Percentiles rank a stretch among this genome's conserved stretches.
phyloP scores from a whole-genome alignment of 2,113 vertebrate species.

The Ursus arctos region DNA sequence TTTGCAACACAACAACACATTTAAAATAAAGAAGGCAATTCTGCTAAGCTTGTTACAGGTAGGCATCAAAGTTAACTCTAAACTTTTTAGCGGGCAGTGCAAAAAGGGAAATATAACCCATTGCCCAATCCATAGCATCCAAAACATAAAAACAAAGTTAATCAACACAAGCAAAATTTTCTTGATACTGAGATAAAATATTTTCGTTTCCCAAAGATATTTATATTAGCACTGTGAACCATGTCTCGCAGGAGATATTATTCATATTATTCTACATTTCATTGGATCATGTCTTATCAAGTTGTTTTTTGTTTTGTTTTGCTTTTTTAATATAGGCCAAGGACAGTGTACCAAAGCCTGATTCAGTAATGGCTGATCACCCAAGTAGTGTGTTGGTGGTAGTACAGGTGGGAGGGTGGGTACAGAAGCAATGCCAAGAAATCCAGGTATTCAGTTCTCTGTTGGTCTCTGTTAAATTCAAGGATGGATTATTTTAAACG shows the following conservation, averaged over 20 bases:
- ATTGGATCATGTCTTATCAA: not conserved
- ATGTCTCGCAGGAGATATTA: not conserved
- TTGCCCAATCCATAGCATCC: not conserved
- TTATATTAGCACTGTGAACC: not conserved
- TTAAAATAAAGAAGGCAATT: not conserved
- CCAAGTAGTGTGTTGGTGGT: not conserved
- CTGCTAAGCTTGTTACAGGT: not conserved
- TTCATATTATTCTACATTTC: not conserved
- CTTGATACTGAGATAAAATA: not conserved
- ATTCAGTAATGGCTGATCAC: not conserved
- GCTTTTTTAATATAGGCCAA: not conserved
- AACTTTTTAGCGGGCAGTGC: not conserved
- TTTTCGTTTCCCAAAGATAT: not conserved
- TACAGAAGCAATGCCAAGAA: no score
- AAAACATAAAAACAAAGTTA: conserved; percentile 8
- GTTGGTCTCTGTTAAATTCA: not conserved
- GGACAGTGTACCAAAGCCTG: not conserved
- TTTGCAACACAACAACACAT: not conserved
- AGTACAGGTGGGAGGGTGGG: rapidly evolving
- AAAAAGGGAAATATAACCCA: not conserved
- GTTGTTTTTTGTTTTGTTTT: not conserved
- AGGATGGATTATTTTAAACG: not conserved
- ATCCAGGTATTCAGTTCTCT: not conserved
- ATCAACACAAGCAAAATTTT: not conserved
- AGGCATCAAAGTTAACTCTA: not conserved